Evolutionary conservation across 2,888 invertebrate species (phyloP), one percentile per base, ranked within the genome.

Genomic region (Drosophila paranaensis): DNA sequence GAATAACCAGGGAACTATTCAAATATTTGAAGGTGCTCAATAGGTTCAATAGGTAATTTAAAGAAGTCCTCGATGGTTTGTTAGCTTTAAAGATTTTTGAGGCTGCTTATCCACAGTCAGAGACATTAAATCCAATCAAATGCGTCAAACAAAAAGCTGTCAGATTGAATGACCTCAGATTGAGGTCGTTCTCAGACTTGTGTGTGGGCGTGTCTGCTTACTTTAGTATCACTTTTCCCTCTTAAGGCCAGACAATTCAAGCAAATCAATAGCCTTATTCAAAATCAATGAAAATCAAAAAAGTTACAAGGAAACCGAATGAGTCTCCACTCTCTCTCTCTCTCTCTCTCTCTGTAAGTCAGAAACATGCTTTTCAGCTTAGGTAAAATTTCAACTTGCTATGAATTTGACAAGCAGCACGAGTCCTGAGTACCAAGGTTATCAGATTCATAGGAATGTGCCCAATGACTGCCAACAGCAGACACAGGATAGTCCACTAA

Each of bases 381-480:
- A 35, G 8, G 20, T 37, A 48, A 53, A 51, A 74, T 80, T 76
- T 74, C 55, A 40, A 11, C 27, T 10, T 48, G 37, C 30, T 25
- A 14, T 40, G 40, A 50, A 27, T 20, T 16, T 16, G 61, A 64
- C 60, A 68, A 33, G 16, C 39, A 11, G 30, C n/a, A 33, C 14
- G 33, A 33, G 20, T 20, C 1, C 42, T n/a, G 61, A 57, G 30
- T 16, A 30, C 39, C 50, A 48, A 60, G 53, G 43, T 27, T 45
- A 56, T 65, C 43, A 35, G 46, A 43, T 37, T n/a, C 48, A 53
- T 46, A 37, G 55, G 40, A 40, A 39, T 16, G 40, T 40, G 57
- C 11, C 56, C 71, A 71, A 83, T 83, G 62, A 87, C 57, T 83
- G 82, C 77, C 82, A 86, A 57, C 60, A 71, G 66, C 89, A 87